Evolutionary conservation across 2,888 invertebrate genomes (phyloP), one percentile per base, ranked within the genome.

Genomic region (Nowickia ferox): DNA sequence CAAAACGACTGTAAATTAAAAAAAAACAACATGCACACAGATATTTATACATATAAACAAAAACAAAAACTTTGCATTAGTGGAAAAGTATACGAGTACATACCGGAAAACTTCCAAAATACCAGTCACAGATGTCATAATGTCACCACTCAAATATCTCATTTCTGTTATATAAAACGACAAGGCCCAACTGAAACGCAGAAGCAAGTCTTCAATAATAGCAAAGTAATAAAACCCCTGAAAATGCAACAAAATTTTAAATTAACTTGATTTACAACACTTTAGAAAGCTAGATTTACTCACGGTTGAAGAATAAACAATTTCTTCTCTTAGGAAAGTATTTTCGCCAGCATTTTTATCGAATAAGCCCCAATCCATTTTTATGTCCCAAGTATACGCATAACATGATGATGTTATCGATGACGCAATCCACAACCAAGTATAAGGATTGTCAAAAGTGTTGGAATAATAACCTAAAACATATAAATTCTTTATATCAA

Each of bases 331-430:
- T 1, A 99, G 94, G 92, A 98, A 96, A 91, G 95, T 95, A 94
- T 98, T 97, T 93, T 98, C 98, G 0, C 97, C 97, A 1, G 98
- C 96, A 88, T 97, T 97, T 78, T 96, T 95, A 91, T 98, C 98
- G 90, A 99, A 96, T 78, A 99, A 94, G 0, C 99, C 99, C 99
- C 99, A 99, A 94, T 99, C 99, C 97, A 99, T 98, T 93, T 97
- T 98, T 48, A 99, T 96, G 93, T 99, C 99, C 99, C 99, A 99
- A 2, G 97, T 96, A 92, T 98, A 98, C 0, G 99, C 97, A 93
- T 99, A 99, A 84, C 97, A 95, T 0, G 99, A 98, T 75, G 97
- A 98, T 4, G 98, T 93, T 46, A 98, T 92, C 88, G 96, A 96
- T 59, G 97, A 95, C 4, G 95, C 94, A 84, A 99, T 95, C 98